phyloP scores from a whole-genome alignment of 2,888 invertebrate genomes.

The Hoplodrina blanda region DNA sequence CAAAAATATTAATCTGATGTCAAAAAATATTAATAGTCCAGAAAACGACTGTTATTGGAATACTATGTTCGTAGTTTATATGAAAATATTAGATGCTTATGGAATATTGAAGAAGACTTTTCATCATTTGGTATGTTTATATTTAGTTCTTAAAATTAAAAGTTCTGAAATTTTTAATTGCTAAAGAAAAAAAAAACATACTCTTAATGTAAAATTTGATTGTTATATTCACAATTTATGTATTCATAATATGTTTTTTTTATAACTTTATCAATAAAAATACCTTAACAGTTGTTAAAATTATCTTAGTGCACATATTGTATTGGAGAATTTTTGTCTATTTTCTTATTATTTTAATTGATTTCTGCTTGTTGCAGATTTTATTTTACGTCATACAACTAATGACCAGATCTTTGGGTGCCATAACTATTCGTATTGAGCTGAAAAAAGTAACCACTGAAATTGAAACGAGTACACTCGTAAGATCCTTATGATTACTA shows the following conservation, averaged over 20 bases:
- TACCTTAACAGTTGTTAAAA: too few relatives aligned
- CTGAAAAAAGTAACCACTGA: slow-evolving; percentile 3
- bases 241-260: too few relatives aligned
- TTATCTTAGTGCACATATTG: too few relatives aligned
- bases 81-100: slow-evolving; percentile 3
- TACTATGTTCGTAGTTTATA: background rate
- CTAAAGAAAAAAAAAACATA: too few relatives aligned
- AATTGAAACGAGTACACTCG: background rate
- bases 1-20: background rate
- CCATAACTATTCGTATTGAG: slow-evolving; percentile 7
- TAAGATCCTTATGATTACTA: background rate
- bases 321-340: too few relatives aligned
- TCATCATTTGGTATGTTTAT: background rate
- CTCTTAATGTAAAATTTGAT: too few relatives aligned
- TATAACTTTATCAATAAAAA: too few relatives aligned
- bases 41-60: slow-evolving; percentile 4
- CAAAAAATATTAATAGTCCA: background rate
- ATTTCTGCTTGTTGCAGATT: background rate
- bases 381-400: background rate
- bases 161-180: too few relatives aligned
- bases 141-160: too few relatives aligned
- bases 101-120: background rate
- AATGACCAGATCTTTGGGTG: background rate
- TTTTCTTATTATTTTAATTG: background rate
- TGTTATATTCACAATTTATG: too few relatives aligned